Evolutionary conservation across 2,888 invertebrate genomes (phyloP).

Genomic region (Geophilus truncorum): DNA sequence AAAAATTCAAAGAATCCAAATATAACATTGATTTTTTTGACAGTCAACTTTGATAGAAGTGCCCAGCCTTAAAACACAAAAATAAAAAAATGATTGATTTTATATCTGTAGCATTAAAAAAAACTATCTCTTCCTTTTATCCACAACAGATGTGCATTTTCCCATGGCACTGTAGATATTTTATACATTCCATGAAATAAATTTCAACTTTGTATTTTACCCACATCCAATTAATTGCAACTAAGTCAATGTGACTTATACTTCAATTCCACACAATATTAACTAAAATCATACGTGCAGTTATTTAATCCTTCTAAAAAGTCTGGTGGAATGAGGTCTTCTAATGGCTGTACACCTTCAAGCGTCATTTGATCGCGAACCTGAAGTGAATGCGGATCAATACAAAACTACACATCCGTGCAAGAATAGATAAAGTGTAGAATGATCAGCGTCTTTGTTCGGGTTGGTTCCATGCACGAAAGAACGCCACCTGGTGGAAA

Average conservation of each 20-base stretch:
- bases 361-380: conserved; percentile 66
- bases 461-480: no score
- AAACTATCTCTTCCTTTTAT: not conserved
- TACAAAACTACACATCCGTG: no score
- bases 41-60: not conserved
- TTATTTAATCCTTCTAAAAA: conserved; percentile 57
- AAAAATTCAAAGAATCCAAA: no score
- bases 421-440: no score
- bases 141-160: not conserved
- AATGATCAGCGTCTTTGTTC: no score
- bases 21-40: no score
- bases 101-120: not conserved
- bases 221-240: not conserved
- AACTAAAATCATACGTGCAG: conserved; percentile 52
- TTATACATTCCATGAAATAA: not conserved
- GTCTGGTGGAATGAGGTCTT: conserved; percentile 61
- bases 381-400: conserved; percentile 45
- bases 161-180: not conserved
- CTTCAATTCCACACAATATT: not conserved
- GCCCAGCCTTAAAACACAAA: not conserved
- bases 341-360: conserved; percentile 66
- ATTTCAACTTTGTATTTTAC: not conserved
- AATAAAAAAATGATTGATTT: not conserved
- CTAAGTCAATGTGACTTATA: not conserved
- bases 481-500: no score